Evolutionary conservation across 2,113 vertebrate species (phyloP).

Genomic region (Phalacrocorax carbo): DNA sequence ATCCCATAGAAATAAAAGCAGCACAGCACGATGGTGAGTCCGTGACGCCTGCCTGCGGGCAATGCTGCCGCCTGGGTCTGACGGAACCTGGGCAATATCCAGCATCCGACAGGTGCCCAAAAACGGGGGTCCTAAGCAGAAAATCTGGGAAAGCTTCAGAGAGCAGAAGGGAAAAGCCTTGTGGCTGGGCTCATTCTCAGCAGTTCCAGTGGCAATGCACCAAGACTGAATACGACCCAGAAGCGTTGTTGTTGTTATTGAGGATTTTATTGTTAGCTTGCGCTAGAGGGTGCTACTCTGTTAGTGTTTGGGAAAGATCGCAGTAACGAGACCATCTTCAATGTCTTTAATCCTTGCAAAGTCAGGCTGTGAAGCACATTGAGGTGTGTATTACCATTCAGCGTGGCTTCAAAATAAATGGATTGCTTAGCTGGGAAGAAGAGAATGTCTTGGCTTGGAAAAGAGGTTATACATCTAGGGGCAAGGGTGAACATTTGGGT

Average conservation of each 20-base stretch:
- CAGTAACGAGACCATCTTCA: fast-evolving
- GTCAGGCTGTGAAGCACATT: background rate
- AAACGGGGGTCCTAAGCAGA: background rate
- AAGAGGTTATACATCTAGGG: background rate
- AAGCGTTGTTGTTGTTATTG: background rate
- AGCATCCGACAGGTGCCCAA: fast-evolving
- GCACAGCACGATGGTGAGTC: fast-evolving
- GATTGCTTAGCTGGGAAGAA: slow-evolving; percentile 8
- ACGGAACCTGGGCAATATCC: fast-evolving
- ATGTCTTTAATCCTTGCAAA: background rate
- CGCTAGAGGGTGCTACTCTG: slow-evolving; percentile 42
- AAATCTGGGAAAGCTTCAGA: background rate
- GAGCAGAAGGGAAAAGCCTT: background rate
- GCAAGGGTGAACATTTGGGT: background rate
- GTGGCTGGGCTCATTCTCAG: background rate
- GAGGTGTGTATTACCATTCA: background rate
- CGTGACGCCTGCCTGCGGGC: fast-evolving
- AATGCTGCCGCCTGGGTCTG: fast-evolving
- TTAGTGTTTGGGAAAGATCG: background rate
- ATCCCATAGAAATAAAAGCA: background rate
- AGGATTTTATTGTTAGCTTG: background rate
- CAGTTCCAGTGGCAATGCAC: background rate
- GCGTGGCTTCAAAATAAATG: background rate
- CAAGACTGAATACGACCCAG: background rate
- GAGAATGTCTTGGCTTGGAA: slow-evolving; percentile 1